Conservation (phyloP, 2,113 vertebrate genomes). For the Spizaetus ornatus region DNA sequence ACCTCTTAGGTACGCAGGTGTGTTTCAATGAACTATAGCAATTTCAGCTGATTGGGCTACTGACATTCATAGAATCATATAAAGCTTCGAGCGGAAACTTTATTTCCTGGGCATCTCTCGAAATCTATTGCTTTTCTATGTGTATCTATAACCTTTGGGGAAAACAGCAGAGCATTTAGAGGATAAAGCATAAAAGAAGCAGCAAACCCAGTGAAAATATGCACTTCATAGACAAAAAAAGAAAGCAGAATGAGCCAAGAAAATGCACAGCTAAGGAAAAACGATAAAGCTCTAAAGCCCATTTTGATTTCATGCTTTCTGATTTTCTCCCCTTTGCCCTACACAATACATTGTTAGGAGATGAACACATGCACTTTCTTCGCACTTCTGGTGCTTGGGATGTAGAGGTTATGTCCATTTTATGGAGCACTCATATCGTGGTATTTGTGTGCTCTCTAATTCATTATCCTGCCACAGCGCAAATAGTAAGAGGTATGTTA, state of each 20-base stretch:
- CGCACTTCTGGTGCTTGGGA: not conserved
- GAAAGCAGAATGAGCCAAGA: not conserved
- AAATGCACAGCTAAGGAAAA: conserved; percentile 27
- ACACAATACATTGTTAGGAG: not conserved
- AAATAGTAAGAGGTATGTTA: not conserved
- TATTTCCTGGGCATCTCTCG: conserved; percentile 61
- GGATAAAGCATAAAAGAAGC: conserved; percentile 59
- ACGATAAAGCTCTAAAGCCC: not conserved
- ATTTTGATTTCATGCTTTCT: conserved; percentile 26
- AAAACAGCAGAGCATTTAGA: conserved; percentile 67
- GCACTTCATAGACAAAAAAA: conserved; percentile 20
- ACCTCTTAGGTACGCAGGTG: conserved; percentile 62
- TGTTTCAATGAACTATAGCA: conserved; percentile 66
- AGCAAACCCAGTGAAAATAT: conserved; percentile 53
- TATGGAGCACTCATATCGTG: not conserved
- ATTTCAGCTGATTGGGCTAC: conserved; percentile 69
- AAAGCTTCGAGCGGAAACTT: conserved; percentile 57
- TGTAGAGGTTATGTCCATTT: not conserved
- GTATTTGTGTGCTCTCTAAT: not conserved
- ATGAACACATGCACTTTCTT: not conserved
- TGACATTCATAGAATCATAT: conserved; percentile 59
- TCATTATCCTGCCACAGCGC: not conserved
- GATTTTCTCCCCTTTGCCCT: conserved; percentile 22
- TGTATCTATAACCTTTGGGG: conserved; percentile 65
- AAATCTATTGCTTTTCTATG: conserved; percentile 65